Evolutionary conservation across 2,113 vertebrate genomes (phyloP), one percentile per base, ranked within the genome.

Genomic region (Oncorhynchus keta): DNA sequence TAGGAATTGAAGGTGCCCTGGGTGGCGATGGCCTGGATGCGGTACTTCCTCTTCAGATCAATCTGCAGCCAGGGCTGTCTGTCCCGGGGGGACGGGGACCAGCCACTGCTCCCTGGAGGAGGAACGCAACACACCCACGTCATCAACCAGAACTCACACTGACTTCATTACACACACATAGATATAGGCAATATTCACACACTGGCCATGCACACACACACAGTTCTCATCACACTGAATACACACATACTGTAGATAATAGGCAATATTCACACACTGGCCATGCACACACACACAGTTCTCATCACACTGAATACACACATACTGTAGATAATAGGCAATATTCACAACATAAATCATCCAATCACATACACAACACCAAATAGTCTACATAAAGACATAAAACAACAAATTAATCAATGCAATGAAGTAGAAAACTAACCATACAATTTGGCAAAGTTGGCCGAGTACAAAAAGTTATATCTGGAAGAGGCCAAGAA

Each of bases 1-100:
- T 97, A 96, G 0, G 95, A 97, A 90, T 99, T 99, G 90, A 97
- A 98, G 30, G 96, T 97, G 55, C 98, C 97, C 86, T 99, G 98
- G 0, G 98, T 99, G 87, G 98, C 96, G 51, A 99, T 95, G 0
- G 95, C 97, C 1, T 92, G 85, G 81, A 99, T 94, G 2, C 95
- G 93, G 87, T 97, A 96, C 86, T 96, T 99, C 81, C 94, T 95
- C 87, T 95, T 93, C 82, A 99, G 87, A 87, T 99, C 95, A 1
- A 99, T 93, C 89, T 99, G 98, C 51, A 99, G 94, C 98, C 98
- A 99, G 64, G 98, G 98, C 79, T 98, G 96, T 51, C 93, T 94
- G 90, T 99, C 98, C 3, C 89, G 90, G 35, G 88, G 92, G 66
- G 95, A 92, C 0, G 98, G 98, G n/a, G 97, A 98, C 98, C 97